Evolutionary conservation across 2,888 invertebrate genomes (phyloP).

Genomic region (Phengaris arion): DNA sequence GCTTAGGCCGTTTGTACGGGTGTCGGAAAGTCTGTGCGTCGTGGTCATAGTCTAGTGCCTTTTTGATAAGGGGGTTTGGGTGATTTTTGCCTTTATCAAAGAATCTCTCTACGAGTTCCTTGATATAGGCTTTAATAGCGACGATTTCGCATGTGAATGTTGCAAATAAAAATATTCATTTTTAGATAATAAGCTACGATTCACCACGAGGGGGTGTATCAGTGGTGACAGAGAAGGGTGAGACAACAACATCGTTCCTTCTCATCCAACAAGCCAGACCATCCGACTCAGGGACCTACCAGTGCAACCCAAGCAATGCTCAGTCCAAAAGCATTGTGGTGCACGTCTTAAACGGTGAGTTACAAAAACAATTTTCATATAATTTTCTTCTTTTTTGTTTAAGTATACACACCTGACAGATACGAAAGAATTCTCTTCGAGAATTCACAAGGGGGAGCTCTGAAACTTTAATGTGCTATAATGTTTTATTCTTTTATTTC

Average conservation of each 20-base stretch:
- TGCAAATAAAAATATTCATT: conserved; percentile 17
- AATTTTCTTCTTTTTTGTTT: background rate
- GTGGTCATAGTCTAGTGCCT: too few relatives aligned
- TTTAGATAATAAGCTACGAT: conserved; percentile 95
- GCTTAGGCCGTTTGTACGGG: too few relatives aligned
- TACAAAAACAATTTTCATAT: conserved; percentile 16
- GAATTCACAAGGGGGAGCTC: background rate
- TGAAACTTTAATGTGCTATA: background rate
- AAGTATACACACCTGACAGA: conserved; percentile 1
- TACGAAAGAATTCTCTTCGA: background rate
- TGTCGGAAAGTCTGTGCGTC: too few relatives aligned
- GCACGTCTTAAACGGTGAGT: conserved; percentile 95
- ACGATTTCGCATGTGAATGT: too few relatives aligned
- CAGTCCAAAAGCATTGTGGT: conserved; percentile 94
- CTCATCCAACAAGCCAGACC: conserved; percentile 92
- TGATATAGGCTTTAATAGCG: too few relatives aligned
- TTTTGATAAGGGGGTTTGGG: too few relatives aligned
- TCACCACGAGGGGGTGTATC: conserved; percentile 94
- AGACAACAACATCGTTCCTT: conserved; percentile 93
- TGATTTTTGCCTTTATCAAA: too few relatives aligned
- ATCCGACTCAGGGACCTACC: conserved; percentile 93
- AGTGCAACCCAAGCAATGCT: conserved; percentile 96
- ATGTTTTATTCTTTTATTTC: background rate
- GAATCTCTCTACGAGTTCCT: too few relatives aligned
- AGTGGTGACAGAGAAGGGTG: conserved; percentile 94